Conservation (phyloP, 1,140 invertebrate genomes). For the Pomacea maculata region DNA sequence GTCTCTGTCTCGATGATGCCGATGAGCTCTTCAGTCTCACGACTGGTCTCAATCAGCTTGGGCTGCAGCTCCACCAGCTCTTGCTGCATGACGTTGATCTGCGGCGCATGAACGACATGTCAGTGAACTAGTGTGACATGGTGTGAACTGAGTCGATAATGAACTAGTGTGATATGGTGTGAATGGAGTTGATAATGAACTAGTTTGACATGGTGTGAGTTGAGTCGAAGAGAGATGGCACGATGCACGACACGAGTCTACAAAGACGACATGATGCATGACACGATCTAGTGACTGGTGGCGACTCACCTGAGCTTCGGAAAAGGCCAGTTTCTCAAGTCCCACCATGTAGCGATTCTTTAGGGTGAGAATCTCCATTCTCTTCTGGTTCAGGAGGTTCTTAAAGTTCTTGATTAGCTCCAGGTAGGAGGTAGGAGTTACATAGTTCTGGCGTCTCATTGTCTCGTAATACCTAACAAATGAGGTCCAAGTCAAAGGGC, state of each 20-base stretch:
- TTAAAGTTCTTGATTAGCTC: slow-evolving; percentile 66
- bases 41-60: slow-evolving; percentile 60
- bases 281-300: background rate
- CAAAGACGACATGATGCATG: background rate
- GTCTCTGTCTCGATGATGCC: slow-evolving; percentile 63
- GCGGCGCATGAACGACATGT: background rate
- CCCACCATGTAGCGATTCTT: slow-evolving; percentile 73
- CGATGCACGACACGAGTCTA: background rate
- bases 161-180: background rate
- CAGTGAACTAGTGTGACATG: background rate
- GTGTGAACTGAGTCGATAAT: background rate
- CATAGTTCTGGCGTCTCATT: slow-evolving; percentile 60
- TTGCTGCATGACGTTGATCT: slow-evolving; percentile 64
- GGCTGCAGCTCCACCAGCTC: slow-evolving; percentile 64
- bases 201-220: background rate
- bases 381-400: slow-evolving; percentile 60
- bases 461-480: slow-evolving; percentile 60
- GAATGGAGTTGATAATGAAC: background rate
- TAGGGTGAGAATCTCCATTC: slow-evolving; percentile 78
- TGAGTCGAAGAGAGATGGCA: background rate
- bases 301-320: slow-evolving; percentile 69
- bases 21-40: slow-evolving; percentile 63
- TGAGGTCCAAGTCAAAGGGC: background rate
- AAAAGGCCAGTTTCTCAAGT: slow-evolving; percentile 64
- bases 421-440: slow-evolving; percentile 66